Percentiles rank a stretch among this genome's conserved stretches.
phyloP scores from a whole-genome alignment of 2,888 invertebrate genomes.

The Oscheius sp. region DNA sequence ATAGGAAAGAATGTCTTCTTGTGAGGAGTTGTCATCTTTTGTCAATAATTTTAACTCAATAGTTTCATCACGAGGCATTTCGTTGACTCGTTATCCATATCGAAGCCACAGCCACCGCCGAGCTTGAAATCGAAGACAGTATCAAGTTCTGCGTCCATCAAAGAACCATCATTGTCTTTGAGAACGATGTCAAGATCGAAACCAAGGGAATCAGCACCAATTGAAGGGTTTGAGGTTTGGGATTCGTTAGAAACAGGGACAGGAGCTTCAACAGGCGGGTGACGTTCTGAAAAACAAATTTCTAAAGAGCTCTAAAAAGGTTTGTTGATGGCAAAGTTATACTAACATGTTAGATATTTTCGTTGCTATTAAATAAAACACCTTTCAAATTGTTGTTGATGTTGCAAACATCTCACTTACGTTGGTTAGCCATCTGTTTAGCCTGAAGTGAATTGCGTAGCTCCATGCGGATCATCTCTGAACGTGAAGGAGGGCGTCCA shows the following conservation, averaged over 20 bases:
- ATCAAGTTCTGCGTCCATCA: conserved; percentile 33
- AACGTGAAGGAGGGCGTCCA: conserved; percentile 32
- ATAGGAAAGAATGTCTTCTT: neutral
- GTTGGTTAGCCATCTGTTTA: conserved; percentile 33
- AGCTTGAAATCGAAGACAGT: conserved; percentile 30
- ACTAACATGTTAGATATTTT: too few species aligned
- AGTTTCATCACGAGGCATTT: conserved; percentile 30
- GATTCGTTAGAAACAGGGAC: neutral
- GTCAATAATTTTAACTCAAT: neutral
- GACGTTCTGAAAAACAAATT: conserved; percentile 27
- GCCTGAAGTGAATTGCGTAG: conserved; percentile 31
- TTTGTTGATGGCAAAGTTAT: neutral
- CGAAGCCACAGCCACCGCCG: conserved; percentile 33
- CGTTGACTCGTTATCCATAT: conserved; percentile 32
- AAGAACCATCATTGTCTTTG: conserved; percentile 25
- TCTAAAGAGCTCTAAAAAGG: neutral
- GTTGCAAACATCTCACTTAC: conserved; percentile 1
- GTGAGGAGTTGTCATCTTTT: neutral
- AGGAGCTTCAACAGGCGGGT: neutral
- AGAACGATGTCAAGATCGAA: conserved; percentile 32
- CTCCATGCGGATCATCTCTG: conserved; percentile 32
- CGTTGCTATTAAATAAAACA: neutral
- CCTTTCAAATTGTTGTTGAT: neutral
- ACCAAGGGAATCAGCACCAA: conserved; percentile 28
- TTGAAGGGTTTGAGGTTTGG: neutral